A percentile compares a stretch with the other conserved stretches of the same genome.
Evolutionary conservation across 2,113 vertebrate species (phyloP).

Genomic region (Gopherus evgoodei): DNA sequence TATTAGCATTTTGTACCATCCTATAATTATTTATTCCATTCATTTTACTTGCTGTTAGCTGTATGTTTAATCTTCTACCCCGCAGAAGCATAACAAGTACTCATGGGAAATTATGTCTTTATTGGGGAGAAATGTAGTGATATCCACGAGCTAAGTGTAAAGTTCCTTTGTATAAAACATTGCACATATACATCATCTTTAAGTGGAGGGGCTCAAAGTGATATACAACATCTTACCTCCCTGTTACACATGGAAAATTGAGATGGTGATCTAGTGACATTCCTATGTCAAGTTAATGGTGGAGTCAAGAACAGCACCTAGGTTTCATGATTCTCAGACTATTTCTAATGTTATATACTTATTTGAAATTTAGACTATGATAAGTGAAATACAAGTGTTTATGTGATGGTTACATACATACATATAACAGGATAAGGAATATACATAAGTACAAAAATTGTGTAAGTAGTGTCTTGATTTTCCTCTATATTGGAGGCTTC

Average conservation of each 20-base stretch:
- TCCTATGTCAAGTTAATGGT: neutral
- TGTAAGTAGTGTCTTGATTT: neutral
- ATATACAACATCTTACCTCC: neutral
- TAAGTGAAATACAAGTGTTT: neutral
- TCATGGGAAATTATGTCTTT: neutral
- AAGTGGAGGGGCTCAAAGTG: slow-evolving; percentile 6
- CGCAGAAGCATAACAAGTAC: neutral
- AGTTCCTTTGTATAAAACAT: neutral
- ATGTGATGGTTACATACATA: neutral
- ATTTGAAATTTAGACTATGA: neutral
- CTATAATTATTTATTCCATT: neutral
- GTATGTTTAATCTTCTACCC: neutral
- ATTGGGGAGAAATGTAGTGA: neutral
- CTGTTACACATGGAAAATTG: slow-evolving; percentile 11
- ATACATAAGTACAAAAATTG: neutral
- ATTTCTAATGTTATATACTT: neutral
- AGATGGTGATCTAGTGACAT: neutral
- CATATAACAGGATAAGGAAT: neutral
- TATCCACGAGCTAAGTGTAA: neutral
- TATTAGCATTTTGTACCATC: neutral
- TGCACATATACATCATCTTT: neutral
- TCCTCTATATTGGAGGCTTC: neutral
- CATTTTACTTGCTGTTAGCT: neutral
- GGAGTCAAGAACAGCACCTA: neutral
- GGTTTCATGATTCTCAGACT: neutral